Percentiles rank a stretch among this genome's conserved stretches.
These are phyloP conservation scores for Ridgeia piscesae DNA, from an alignment of 1,140 invertebrate genomes.

Conservation along the genomic window DNA sequence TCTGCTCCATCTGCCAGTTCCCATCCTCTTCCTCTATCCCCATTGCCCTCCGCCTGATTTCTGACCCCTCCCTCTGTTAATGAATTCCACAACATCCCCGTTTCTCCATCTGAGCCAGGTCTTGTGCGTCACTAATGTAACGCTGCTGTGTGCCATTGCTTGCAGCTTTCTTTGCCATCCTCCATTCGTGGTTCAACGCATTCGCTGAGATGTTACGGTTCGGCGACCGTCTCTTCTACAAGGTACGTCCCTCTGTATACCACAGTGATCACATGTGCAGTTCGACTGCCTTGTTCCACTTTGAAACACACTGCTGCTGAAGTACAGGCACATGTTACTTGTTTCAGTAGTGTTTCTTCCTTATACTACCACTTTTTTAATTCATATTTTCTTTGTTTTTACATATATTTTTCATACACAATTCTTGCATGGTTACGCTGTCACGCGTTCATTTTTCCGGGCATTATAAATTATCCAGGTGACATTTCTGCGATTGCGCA, in stretches of 20 bases:
- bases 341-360: background rate
- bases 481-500: too few species aligned
- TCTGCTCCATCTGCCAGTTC: too few species aligned
- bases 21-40: too few species aligned
- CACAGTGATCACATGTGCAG: background rate
- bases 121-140: background rate
- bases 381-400: too few species aligned
- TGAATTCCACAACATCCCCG: too few species aligned
- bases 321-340: background rate
- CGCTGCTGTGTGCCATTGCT: constrained; percentile 15
- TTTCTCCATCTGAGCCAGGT: too few species aligned
- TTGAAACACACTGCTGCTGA: background rate
- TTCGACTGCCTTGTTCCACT: background rate
- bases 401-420: too few species aligned
- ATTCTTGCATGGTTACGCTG: too few species aligned
- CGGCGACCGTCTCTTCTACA: constrained; percentile 70
- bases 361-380: background rate
- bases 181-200: constrained; percentile 88
- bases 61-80: too few species aligned
- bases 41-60: too few species aligned
- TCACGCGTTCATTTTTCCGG: too few species aligned
- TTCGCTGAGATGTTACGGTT: constrained; percentile 84
- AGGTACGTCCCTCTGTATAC: constrained; percentile 37
- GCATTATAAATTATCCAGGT: too few species aligned
- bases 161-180: constrained; percentile 75